Conservation (phyloP, 2,113 vertebrate species). For the Ornithorhynchus anatinus region DNA sequence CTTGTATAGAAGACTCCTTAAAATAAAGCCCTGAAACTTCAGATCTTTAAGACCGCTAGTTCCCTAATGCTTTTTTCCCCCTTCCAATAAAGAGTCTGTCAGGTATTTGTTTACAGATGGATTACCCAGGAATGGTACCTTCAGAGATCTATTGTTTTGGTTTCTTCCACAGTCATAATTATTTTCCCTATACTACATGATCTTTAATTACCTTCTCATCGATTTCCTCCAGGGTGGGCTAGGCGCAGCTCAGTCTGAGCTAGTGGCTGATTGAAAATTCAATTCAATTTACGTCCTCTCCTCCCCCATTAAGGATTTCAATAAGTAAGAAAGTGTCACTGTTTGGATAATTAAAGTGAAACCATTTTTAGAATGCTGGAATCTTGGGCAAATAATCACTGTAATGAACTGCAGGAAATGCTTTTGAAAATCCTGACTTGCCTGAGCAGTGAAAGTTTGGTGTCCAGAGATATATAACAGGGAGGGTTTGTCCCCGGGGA, state of each 20-base stretch:
- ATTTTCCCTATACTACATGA: background rate
- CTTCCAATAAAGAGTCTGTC: background rate
- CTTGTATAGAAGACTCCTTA: background rate
- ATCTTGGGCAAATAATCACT: background rate
- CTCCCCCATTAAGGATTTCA: background rate
- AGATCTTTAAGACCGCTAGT: too few relatives aligned
- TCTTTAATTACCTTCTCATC: slow-evolving; percentile 20
- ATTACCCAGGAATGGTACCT: background rate
- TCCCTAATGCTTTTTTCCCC: background rate
- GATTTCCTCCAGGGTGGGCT: background rate
- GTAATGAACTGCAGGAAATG: background rate
- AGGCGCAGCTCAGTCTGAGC: background rate
- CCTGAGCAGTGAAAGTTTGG: too few relatives aligned
- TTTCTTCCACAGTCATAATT: background rate
- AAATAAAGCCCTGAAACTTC: background rate
- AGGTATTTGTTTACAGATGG: background rate
- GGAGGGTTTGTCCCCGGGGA: too few relatives aligned
- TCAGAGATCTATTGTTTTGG: background rate
- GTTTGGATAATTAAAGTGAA: background rate
- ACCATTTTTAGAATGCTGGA: background rate
- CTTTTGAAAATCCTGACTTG: too few relatives aligned
- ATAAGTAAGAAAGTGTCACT: background rate
- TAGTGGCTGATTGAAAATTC: slow-evolving; percentile 20
- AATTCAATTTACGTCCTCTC: background rate
- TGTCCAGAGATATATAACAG: too few relatives aligned